A percentile compares a stretch with the other conserved stretches of the same genome.
Conservation (phyloP, 2,797 vertebrate genomes). For the Borostomias antarcticus region DNA sequence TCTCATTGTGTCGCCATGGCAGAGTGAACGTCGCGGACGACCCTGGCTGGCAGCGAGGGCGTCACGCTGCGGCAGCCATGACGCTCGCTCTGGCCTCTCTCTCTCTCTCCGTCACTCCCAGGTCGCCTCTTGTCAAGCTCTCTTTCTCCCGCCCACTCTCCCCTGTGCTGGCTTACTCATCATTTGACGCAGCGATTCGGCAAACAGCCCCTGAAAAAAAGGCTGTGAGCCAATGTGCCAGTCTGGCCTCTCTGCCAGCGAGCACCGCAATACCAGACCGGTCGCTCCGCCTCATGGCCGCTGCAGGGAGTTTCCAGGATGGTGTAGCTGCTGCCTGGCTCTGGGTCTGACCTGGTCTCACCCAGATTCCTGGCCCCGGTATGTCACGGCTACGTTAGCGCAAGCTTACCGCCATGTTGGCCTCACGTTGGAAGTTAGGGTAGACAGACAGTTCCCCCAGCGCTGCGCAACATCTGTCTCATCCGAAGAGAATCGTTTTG, state of each 20-base stretch:
- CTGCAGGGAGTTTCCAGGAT: conserved; percentile 47
- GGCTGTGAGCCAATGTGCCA: neutral
- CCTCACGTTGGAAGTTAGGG: conserved; percentile 33
- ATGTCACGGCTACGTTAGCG: conserved; percentile 41
- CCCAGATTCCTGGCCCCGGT: conserved; percentile 51
- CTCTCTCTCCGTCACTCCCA: neutral
- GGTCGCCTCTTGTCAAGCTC: neutral
- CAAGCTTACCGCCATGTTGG: conserved; percentile 18
- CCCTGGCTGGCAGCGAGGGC: neutral
- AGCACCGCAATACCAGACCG: conserved; percentile 4
- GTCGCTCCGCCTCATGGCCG: conserved; percentile 10
- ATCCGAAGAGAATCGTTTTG: neutral
- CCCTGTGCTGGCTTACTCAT: neutral
- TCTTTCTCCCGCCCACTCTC: neutral
- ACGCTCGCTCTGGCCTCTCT: neutral
- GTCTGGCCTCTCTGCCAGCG: conserved; percentile 10
- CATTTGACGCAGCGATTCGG: conserved; percentile 10
- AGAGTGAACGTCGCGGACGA: conserved; percentile 1
- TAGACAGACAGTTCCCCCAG: conserved; percentile 12
- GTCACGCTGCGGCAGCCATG: neutral
- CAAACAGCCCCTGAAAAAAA: conserved; percentile 5
- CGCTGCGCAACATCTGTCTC: conserved; percentile 35
- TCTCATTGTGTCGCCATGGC: neutral
- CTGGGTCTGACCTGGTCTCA: conserved; percentile 63
- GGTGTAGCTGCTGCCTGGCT: conserved; percentile 32